Base-by-base conservation (phyloP, 1,140 invertebrate species). In the Meloidogyne chitwoodi region DNA sequence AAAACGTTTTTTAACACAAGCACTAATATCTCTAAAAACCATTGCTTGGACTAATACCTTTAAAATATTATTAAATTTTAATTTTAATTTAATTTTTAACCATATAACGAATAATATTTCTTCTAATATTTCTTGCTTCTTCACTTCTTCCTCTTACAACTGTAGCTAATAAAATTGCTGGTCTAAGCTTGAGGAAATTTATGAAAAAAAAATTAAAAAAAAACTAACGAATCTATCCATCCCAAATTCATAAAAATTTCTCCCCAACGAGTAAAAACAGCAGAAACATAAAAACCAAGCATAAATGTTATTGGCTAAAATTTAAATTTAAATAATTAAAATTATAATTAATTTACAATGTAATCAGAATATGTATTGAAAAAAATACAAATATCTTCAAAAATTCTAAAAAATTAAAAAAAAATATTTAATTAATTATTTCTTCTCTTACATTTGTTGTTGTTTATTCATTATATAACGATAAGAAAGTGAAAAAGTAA, bases 221-320 rank as follows among this genome's bases (percentile, higher is more conserved):
- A 24, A 74, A 83, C 68, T 44, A 22, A 85, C 85, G 81, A 79
- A 74, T 85, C 84, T 56, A 85, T 85, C 85, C 85, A 85, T 24
- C 85, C 84, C 14, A 85, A 68, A 74, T 87, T 87, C 41, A 83
- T 77, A 64, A 85, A 82, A 62, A 85, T 79, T 29, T 87, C 71
- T 61, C 75, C 65, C 84, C 84, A 85, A 14, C 80, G 71, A n/a
- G 38, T 77, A 66, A 87, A 84, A 3, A 85, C 83, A 8, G 80
- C 79, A 16, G 85, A 85, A 24, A 85, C 84, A 75, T 84, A 85
- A 71, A 85, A 85, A 16, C 85, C 84, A 48, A 85, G 82, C 83
- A 85, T 83, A 69, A 85, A 85, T 41, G 84, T 85, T 22, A 85
- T 81, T 24, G 84, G 84, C 70, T 73, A 27, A n/a, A 64, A 29